Evolutionary conservation across 2,797 vertebrate genomes (phyloP), one percentile per base, ranked within the genome.

Genomic region (Artibeus lituratus): DNA sequence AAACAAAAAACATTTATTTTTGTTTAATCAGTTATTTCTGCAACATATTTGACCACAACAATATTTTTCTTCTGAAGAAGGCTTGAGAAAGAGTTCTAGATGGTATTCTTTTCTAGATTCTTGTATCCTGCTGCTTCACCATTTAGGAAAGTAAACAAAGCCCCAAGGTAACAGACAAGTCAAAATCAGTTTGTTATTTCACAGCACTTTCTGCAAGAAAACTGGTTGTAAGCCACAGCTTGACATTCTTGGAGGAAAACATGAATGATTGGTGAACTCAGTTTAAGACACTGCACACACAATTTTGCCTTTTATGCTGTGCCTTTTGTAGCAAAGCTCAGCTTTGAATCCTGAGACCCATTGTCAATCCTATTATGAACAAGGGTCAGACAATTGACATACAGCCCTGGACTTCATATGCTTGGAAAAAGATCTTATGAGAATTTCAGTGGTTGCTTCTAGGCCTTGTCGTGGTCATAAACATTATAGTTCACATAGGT

Each of bases 111-210:
- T 91, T 67, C 78, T 53, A 81, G 42, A 89, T 65, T 76, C 53
- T 94, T 84, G 55, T 44, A 39, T 81, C 78, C 76, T 44, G 49
- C 59, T 92, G 70, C 18, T 84, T 94, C 47, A 95, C 51, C 55
- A 70, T 70, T 96, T 91, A 89, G 82, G 47, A 49, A 69, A 81
- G 70, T 78, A 92, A 95, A 89, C 62, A 97, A 94, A 95, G 59
- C 78, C 88, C 44, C 15, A 53, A 91, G 78, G 82, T 94, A 97
- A 76, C n/a, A 88, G 47, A 49, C 73, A 85, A 53, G 42, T 84
- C 93, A 80, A 96, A 94, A 90, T 80, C 69, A 10, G 83, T 72
- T 95, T 87, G 84, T 10, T 78, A 39, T 92, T 93, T 95, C 89
- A 90, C 74, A 94, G 67, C 62, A 90, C 32, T 78, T 69, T 77